These are phyloP conservation scores for Xiphorhynchus erythropygius DNA, from an alignment of 2,797 vertebrate genomes.

Conservation along the genomic window DNA sequence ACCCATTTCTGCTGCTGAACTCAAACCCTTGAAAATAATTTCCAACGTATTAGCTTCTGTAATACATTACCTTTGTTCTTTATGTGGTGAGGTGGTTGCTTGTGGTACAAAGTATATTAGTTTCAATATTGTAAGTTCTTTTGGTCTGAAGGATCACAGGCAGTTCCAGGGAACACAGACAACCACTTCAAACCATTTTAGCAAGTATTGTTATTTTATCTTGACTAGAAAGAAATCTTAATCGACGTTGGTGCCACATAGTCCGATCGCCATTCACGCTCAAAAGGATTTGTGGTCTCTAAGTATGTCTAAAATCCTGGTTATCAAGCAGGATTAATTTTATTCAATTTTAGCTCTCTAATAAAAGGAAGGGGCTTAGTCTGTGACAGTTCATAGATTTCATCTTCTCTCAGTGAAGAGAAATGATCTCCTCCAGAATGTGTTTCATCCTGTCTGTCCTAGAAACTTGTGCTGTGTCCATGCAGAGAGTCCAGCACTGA, in stretches of 20 bases:
- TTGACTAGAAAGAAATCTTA: constrained; percentile 53
- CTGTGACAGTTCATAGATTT: neutral
- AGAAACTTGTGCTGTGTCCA: neutral
- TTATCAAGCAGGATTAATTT: neutral
- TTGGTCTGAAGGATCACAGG: constrained; percentile 21
- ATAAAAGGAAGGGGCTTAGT: neutral
- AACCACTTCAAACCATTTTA: constrained; percentile 40
- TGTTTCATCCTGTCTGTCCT: neutral
- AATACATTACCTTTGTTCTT: neutral
- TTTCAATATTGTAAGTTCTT: constrained; percentile 39
- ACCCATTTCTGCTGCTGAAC: constrained; percentile 32
- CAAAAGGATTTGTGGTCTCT: neutral
- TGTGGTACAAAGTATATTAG: constrained; percentile 4
- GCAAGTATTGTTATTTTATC: constrained; percentile 26
- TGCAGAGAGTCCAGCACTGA: neutral
- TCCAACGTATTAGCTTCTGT: neutral
- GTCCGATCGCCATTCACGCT: neutral
- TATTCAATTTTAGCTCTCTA: neutral
- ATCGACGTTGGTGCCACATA: constrained; percentile 42
- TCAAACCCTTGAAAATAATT: constrained; percentile 37
- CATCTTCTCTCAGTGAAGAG: neutral
- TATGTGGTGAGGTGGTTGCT: neutral
- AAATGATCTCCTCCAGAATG: fast-evolving
- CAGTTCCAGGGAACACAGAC: constrained; percentile 9
- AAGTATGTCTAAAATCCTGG: neutral